phyloP scores from a whole-genome alignment of 2,888 invertebrate species.

The Euphydryas editha region DNA sequence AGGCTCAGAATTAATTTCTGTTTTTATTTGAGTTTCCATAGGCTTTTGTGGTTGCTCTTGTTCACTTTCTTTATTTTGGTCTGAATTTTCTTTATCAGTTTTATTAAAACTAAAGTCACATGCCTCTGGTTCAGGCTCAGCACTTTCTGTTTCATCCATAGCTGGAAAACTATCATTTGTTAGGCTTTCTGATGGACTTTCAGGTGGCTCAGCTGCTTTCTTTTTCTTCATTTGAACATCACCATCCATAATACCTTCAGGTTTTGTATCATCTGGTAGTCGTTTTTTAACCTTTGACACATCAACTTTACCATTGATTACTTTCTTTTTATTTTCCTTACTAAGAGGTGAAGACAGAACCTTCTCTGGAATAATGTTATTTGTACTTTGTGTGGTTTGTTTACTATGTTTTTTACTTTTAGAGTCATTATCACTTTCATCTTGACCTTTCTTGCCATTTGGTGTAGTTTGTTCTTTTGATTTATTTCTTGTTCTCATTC shows the following conservation, averaged over 20 bases:
- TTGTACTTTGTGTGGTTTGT: slow-evolving; percentile 68
- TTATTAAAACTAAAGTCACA: slow-evolving; percentile 80
- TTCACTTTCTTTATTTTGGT: slow-evolving; percentile 69
- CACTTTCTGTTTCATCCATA: slow-evolving; percentile 86
- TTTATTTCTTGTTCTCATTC: slow-evolving; percentile 94
- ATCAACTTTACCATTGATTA: slow-evolving; percentile 78
- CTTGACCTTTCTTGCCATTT: slow-evolving; percentile 74
- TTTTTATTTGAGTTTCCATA: slow-evolving; percentile 65
- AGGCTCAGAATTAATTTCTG: slow-evolving; percentile 63
- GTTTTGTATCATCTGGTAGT: slow-evolving; percentile 80
- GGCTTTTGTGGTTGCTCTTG: slow-evolving; percentile 61
- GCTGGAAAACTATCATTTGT: slow-evolving; percentile 94
- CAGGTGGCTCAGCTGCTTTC: slow-evolving; percentile 80
- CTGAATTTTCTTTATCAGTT: slow-evolving; percentile 69
- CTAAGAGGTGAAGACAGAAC: slow-evolving; percentile 68
- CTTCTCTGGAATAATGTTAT: slow-evolving; percentile 72
- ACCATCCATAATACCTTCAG: slow-evolving; percentile 84
- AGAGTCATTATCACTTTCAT: slow-evolving; percentile 78
- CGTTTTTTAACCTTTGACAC: slow-evolving; percentile 84
- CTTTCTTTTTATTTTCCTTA: slow-evolving; percentile 76
- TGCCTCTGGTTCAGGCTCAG: slow-evolving; percentile 75
- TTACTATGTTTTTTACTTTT: slow-evolving; percentile 66
- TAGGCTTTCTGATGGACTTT: slow-evolving; percentile 92
- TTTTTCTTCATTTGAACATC: slow-evolving; percentile 85
- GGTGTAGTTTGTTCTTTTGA: slow-evolving; percentile 88